A percentile compares a stretch with the other conserved stretches of the same genome.
Evolutionary conservation across 2,797 vertebrate genomes (phyloP).

Genomic region (Clarias pachynema): DNA sequence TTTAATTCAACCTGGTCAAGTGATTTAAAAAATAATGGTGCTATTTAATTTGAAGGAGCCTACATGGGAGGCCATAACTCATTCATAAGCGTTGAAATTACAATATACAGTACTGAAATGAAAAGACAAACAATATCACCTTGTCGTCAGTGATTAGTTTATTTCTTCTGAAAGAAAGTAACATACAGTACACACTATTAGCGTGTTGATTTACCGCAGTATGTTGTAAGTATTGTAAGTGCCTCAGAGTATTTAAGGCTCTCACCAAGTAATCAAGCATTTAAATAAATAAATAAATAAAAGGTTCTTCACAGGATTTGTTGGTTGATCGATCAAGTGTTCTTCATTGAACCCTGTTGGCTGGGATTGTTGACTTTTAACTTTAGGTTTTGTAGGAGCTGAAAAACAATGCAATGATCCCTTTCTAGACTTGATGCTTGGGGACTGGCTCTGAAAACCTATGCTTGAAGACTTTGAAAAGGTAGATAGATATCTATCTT

Average conservation of each 20-base stretch:
- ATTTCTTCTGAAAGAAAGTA: too few species aligned
- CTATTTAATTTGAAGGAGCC: not conserved
- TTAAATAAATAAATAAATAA: too few species aligned
- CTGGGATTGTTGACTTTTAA: not conserved
- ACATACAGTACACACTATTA: too few species aligned
- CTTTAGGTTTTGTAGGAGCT: not conserved
- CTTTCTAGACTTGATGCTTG: not conserved
- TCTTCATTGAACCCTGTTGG: not conserved
- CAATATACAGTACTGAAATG: too few species aligned
- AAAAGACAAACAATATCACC: too few species aligned
- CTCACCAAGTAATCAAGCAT: not conserved
- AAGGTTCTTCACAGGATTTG: not conserved
- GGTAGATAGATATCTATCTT: not conserved
- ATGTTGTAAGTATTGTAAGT: too few species aligned
- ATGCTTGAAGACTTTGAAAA: not conserved
- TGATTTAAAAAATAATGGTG: not conserved
- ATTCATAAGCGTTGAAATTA: too few species aligned
- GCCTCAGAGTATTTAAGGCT: not conserved
- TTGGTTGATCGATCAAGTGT: not conserved
- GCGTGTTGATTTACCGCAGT: too few species aligned
- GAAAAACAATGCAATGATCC: not conserved
- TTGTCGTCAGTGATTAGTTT: too few species aligned
- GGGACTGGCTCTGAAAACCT: not conserved
- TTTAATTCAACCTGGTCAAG: not conserved
- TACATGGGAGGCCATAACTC: not conserved